phyloP scores from a whole-genome alignment of 2,797 vertebrate species.

The Peromyscus aztecus region DNA sequence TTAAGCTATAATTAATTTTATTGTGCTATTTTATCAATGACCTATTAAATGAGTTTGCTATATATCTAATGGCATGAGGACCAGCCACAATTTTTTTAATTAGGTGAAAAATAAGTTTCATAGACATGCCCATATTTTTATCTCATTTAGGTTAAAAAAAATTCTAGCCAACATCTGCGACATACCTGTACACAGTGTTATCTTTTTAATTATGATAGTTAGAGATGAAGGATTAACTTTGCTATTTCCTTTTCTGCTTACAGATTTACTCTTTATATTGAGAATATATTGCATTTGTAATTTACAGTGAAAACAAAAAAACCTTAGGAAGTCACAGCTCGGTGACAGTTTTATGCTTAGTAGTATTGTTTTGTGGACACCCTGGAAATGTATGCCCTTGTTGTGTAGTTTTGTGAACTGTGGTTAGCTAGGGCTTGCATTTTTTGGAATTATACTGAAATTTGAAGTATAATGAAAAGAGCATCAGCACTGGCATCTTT shows the following conservation, averaged over 20 bases:
- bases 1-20: conserved; percentile 25
- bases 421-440: background rate
- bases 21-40: background rate
- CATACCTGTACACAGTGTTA: background rate
- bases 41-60: background rate
- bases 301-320: conserved; percentile 44
- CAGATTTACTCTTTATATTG: conserved; percentile 18
- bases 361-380: background rate
- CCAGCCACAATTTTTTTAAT: conserved; percentile 15
- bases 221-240: conserved; percentile 3
- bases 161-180: background rate
- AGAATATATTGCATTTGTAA: background rate
- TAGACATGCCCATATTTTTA: background rate
- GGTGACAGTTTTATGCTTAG: background rate
- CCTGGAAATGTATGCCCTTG: background rate
- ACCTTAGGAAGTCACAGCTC: background rate
- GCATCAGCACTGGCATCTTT: background rate
- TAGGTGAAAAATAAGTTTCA: conserved; percentile 51
- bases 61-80: background rate
- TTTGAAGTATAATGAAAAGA: background rate
- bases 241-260: conserved; percentile 10
- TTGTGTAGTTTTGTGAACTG: background rate
- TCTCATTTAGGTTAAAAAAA: conserved; percentile 17
- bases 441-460: background rate
- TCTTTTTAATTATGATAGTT: conserved; percentile 25